A percentile compares a stretch with the other conserved stretches of the same genome.
Evolutionary conservation across 2,797 vertebrate species (phyloP).

Genomic region (Cyclopterus lumpus): DNA sequence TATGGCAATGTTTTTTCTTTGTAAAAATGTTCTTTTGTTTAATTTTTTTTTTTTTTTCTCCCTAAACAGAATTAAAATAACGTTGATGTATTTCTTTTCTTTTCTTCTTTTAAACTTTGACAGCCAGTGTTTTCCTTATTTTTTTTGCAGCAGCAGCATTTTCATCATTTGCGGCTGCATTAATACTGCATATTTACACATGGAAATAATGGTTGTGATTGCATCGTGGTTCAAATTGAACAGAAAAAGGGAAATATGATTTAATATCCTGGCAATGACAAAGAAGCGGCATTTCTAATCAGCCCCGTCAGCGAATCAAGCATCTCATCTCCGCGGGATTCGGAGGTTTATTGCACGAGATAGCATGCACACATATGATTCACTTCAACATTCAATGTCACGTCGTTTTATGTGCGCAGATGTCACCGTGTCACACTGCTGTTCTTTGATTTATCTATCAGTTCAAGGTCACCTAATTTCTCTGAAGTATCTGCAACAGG

Average conservation of each 20-base stretch:
- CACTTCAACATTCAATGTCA: conserved; percentile 53
- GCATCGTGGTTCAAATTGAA: conserved; percentile 15
- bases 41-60: conserved; percentile 1
- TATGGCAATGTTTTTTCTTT: conserved; percentile 27
- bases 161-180: conserved; percentile 5
- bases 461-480: conserved; percentile 77
- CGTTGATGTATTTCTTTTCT: conserved; percentile 9
- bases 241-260: conserved; percentile 11
- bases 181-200: conserved; percentile 22
- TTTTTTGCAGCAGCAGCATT: neutral
- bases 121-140: conserved; percentile 10
- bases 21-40: neutral
- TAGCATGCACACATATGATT: conserved; percentile 36
- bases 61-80: conserved; percentile 14
- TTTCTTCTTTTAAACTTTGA: neutral
- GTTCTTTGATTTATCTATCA: conserved; percentile 68
- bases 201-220: conserved; percentile 25
- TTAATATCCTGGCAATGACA: conserved; percentile 11
- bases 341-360: conserved; percentile 12
- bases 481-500: conserved; percentile 78
- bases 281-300: conserved; percentile 3
- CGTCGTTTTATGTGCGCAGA: conserved; percentile 54
- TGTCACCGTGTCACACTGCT: conserved; percentile 56
- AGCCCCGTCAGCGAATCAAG: conserved; percentile 4
- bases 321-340: conserved; percentile 15